These are phyloP conservation scores for Ophioninae sp. DNA, from an alignment of 2,888 invertebrate species.

Conservation along the genomic window DNA sequence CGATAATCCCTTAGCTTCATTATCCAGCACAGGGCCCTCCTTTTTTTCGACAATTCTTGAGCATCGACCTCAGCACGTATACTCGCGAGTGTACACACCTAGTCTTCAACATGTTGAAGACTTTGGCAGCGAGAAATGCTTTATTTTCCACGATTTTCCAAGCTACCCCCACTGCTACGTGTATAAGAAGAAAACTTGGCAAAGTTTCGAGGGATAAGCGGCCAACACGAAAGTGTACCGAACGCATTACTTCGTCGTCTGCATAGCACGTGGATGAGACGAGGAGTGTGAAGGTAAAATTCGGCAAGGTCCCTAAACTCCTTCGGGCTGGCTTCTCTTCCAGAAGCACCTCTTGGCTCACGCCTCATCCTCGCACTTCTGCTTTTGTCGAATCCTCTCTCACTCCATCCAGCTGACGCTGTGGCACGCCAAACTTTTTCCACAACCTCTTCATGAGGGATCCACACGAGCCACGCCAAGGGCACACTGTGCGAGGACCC, in stretches of 20 bases:
- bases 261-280: slow-evolving; percentile 26
- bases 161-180: slow-evolving; percentile 42
- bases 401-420: slow-evolving; percentile 45
- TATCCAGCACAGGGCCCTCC: background rate
- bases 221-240: slow-evolving; percentile 59
- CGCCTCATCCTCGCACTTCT: slow-evolving; percentile 32
- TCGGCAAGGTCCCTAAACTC: slow-evolving; percentile 46
- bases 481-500: slow-evolving; percentile 34
- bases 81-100: background rate
- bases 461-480: slow-evolving; percentile 26
- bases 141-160: slow-evolving; percentile 56
- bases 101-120: background rate
- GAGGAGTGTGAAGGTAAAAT: slow-evolving; percentile 20
- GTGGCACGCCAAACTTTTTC: slow-evolving; percentile 53
- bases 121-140: slow-evolving; percentile 45
- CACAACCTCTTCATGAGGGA: slow-evolving; percentile 41
- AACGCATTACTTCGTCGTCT: slow-evolving; percentile 62
- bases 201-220: slow-evolving; percentile 60
- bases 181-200: slow-evolving; percentile 62
- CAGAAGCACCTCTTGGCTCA: slow-evolving; percentile 30
- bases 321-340: slow-evolving; percentile 41
- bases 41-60: background rate
- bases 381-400: slow-evolving; percentile 34
- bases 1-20: background rate
- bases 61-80: background rate